Percentiles rank a stretch among this genome's conserved stretches.
These are phyloP conservation scores for Bedellia somnulentella DNA, from an alignment of 2,888 invertebrate genomes.

Conservation along the genomic window DNA sequence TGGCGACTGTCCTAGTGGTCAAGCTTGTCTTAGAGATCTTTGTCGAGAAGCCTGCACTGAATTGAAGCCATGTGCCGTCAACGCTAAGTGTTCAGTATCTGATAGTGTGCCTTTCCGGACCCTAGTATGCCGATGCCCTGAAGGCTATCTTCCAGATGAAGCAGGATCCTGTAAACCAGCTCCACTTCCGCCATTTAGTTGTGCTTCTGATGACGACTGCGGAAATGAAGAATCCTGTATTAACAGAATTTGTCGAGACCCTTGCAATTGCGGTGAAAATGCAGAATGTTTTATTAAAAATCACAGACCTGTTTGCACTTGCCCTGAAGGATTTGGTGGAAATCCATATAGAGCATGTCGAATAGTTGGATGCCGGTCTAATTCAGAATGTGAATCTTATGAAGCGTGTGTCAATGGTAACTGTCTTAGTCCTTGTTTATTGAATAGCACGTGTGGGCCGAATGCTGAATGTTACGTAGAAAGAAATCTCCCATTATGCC, in stretches of 20 bases:
- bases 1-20: slow-evolving; percentile 75
- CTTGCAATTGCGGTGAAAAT: slow-evolving; percentile 85
- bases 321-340: slow-evolving; percentile 81
- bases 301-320: slow-evolving; percentile 86
- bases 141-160: slow-evolving; percentile 79
- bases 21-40: slow-evolving; percentile 77
- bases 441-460: slow-evolving; percentile 77
- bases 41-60: slow-evolving; percentile 79
- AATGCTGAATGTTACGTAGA: slow-evolving; percentile 82
- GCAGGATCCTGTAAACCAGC: slow-evolving; percentile 78
- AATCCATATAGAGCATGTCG: slow-evolving; percentile 82
- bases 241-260: slow-evolving; percentile 82
- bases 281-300: slow-evolving; percentile 80
- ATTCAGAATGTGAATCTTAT: slow-evolving; percentile 81
- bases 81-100: slow-evolving; percentile 78
- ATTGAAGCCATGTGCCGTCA: slow-evolving; percentile 74
- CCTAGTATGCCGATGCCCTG: slow-evolving; percentile 85
- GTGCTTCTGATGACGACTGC: slow-evolving; percentile 80
- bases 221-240: slow-evolving; percentile 78
- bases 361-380: slow-evolving; percentile 78
- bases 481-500: slow-evolving; percentile 74
- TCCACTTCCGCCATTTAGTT: slow-evolving; percentile 71
- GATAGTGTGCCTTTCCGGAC: slow-evolving; percentile 86
- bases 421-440: slow-evolving; percentile 83
- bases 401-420: slow-evolving; percentile 84